These are phyloP conservation scores for Rhogogaster chlorosoma DNA, from an alignment of 2,888 invertebrate species.

Conservation along the genomic window DNA sequence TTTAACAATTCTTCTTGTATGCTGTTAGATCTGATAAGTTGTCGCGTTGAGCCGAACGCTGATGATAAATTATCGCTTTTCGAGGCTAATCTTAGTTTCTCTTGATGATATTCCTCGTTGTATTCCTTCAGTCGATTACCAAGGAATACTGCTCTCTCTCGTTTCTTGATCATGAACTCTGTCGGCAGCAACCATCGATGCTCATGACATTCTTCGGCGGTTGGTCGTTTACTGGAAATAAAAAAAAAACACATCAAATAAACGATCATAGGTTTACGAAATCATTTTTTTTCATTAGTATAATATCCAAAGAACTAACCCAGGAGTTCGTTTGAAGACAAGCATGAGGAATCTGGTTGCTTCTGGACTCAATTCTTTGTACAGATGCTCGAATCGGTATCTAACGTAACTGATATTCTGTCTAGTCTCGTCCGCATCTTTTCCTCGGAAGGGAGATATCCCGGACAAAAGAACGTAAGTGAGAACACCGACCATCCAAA, in stretches of 20 bases:
- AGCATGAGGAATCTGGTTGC: slow-evolving; percentile 96
- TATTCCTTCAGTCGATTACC: slow-evolving; percentile 92
- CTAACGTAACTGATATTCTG: slow-evolving; percentile 96
- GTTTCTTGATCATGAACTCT: slow-evolving; percentile 95
- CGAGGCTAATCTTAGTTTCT: slow-evolving; percentile 83
- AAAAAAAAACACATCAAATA: slow-evolving; percentile 56
- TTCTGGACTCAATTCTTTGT: slow-evolving; percentile 96
- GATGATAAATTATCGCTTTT: slow-evolving; percentile 81
- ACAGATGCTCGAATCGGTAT: slow-evolving; percentile 95
- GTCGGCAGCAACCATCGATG: slow-evolving; percentile 97
- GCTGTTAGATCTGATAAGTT: slow-evolving; percentile 88
- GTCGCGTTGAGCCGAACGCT: slow-evolving; percentile 81
- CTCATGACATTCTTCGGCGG: slow-evolving; percentile 96
- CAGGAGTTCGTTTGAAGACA: slow-evolving; percentile 95
- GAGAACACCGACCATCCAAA: slow-evolving; percentile 97
- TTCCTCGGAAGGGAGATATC: slow-evolving; percentile 93
- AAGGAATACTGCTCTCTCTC: slow-evolving; percentile 92
- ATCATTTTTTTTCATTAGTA: neutral
- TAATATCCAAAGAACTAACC: slow-evolving; percentile 80
- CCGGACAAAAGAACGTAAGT: slow-evolving; percentile 96
- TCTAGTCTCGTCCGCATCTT: slow-evolving; percentile 89
- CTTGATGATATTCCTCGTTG: slow-evolving; percentile 88
- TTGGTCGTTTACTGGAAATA: slow-evolving; percentile 93
- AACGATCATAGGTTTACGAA: neutral
- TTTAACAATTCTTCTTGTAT: slow-evolving; percentile 91